A percentile compares a stretch with the other conserved stretches of the same genome.
Evolutionary conservation across 2,888 invertebrate species (phyloP).

Genomic region (Merodon equestris): DNA sequence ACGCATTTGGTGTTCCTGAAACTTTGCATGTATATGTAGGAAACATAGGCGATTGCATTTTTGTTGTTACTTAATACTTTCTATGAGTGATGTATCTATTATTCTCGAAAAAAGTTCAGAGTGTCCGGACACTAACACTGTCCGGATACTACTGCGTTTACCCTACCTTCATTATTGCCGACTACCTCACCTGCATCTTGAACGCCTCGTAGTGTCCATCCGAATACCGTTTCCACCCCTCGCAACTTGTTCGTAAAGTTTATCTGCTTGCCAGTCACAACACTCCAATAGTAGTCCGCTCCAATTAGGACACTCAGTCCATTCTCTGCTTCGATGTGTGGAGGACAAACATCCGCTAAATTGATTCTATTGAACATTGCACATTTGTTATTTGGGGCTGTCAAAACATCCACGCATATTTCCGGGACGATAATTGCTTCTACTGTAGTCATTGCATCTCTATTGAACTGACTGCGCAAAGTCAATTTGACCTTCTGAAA

Average conservation of each 20-base stretch:
- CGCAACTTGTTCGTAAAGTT: neutral
- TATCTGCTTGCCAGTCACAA: conserved; percentile 12
- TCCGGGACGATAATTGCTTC: conserved; percentile 3
- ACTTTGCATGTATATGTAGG: too few species aligned
- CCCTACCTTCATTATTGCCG: too few species aligned
- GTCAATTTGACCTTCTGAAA: neutral
- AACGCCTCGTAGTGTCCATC: neutral
- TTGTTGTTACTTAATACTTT: too few species aligned
- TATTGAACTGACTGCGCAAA: conserved; percentile 7
- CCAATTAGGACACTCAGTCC: conserved; percentile 22
- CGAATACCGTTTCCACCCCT: too few species aligned
- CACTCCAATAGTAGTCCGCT: conserved; percentile 9
- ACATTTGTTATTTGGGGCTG: neutral
- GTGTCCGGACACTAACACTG: too few species aligned
- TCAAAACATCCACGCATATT: conserved; percentile 6
- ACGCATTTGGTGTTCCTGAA: too few species aligned
- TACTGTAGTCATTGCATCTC: neutral
- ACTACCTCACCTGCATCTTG: too few species aligned
- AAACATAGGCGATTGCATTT: too few species aligned
- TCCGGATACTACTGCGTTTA: too few species aligned
- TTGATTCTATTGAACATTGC: neutral
- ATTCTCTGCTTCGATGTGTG: neutral
- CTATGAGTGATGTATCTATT: too few species aligned
- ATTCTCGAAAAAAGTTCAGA: too few species aligned
- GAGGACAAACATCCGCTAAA: conserved; percentile 14